Conservation (phyloP, 1,140 invertebrate genomes). For the Phthorimaea operculella region DNA sequence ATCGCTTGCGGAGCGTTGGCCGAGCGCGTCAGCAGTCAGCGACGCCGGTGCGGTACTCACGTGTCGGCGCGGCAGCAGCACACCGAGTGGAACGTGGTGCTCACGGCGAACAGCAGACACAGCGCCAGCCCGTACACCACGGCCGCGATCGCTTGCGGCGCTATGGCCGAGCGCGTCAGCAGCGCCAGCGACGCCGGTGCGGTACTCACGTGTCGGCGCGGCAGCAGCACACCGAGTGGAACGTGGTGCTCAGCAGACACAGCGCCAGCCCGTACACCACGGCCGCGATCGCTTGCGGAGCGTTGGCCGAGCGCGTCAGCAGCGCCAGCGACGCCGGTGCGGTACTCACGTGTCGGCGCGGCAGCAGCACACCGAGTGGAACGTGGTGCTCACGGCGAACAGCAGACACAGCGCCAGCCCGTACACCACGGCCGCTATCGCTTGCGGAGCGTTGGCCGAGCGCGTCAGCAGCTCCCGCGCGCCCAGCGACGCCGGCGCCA, state of each 20-base stretch:
- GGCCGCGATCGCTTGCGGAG: slow-evolving; percentile 81
- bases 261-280: slow-evolving; percentile 87
- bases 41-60: too few species aligned
- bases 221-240: slow-evolving; percentile 88
- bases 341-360: slow-evolving; percentile 74
- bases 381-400: slow-evolving; percentile 90
- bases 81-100: too few species aligned
- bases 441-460: slow-evolving; percentile 78
- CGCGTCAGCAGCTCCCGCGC: slow-evolving; percentile 79
- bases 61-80: too few species aligned
- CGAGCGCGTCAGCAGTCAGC: too few species aligned
- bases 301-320: slow-evolving; percentile 75
- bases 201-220: slow-evolving; percentile 74
- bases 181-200: slow-evolving; percentile 80
- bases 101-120: too few species aligned
- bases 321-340: slow-evolving; percentile 83
- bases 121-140: too few species aligned
- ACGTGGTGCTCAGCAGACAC: slow-evolving; percentile 89
- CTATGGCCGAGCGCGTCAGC: slow-evolving; percentile 75
- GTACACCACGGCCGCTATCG: slow-evolving; percentile 85
- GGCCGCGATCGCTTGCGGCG: too few species aligned
- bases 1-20: too few species aligned
- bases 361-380: slow-evolving; percentile 88
- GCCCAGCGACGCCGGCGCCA: slow-evolving; percentile 80
- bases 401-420: slow-evolving; percentile 86